phyloP scores from a whole-genome alignment of 2,113 vertebrate species.

The Acrocephalus kingi region DNA sequence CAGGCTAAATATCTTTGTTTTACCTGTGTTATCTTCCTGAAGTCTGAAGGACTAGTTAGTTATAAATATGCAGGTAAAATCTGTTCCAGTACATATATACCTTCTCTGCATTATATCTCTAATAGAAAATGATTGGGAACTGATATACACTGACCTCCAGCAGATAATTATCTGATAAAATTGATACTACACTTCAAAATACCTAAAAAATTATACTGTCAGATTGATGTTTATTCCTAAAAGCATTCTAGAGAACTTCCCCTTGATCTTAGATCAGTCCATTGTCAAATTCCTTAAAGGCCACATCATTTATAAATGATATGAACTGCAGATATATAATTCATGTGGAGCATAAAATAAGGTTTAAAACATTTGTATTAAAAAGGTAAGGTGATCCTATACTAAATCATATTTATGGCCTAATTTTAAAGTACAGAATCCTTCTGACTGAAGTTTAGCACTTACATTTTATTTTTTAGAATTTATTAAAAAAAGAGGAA shows the following conservation, averaged over 20 bases:
- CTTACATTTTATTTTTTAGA: not conserved
- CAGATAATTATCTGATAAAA: conserved; percentile 45
- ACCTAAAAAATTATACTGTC: conserved; percentile 19
- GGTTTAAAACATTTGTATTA: conserved; percentile 32
- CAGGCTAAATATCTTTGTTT: not conserved
- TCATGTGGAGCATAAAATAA: conserved; percentile 26
- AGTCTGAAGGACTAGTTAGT: not conserved
- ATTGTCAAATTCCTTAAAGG: conserved; percentile 53
- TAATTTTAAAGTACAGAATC: conserved; percentile 4
- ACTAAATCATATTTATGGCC: conserved; percentile 34
- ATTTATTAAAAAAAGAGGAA: conserved; percentile 16
- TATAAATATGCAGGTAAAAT: not conserved
- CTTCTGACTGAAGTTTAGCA: not conserved
- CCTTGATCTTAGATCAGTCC: conserved; percentile 31
- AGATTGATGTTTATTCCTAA: conserved; percentile 43
- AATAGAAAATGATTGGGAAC: conserved; percentile 24
- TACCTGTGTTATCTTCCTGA: not conserved
- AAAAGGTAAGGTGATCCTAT: conserved; percentile 1
- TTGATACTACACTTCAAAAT: conserved; percentile 47
- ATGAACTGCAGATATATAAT: conserved; percentile 43
- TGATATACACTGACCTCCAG: not conserved
- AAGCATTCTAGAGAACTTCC: not conserved
- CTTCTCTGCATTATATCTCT: not conserved
- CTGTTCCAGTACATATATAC: not conserved
- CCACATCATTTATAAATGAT: conserved; percentile 35